Percentiles rank a stretch among this genome's conserved stretches.
Evolutionary conservation across 2,888 invertebrate genomes (phyloP).

Genomic region (Sphaerophoria taeniata): DNA sequence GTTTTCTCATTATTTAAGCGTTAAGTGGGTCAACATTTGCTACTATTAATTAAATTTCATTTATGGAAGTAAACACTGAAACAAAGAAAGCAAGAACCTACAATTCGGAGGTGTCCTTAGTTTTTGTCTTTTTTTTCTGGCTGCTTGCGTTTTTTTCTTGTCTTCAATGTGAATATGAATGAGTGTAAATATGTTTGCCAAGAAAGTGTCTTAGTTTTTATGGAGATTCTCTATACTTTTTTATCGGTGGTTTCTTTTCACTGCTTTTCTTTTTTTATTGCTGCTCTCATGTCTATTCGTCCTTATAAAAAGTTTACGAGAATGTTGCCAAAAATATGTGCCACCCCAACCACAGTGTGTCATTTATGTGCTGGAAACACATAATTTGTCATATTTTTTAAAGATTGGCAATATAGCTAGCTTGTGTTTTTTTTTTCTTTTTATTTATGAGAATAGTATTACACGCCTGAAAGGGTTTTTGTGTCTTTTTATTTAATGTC

Average conservation of each 20-base stretch:
- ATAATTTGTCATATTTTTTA: neutral
- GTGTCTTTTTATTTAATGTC: neutral
- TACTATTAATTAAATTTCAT: neutral
- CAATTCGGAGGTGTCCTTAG: too few relatives aligned
- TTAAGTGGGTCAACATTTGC: neutral
- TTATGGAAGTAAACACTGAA: neutral
- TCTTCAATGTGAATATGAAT: neutral
- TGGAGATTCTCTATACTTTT: neutral
- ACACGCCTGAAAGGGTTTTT: neutral
- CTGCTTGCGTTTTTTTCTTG: neutral
- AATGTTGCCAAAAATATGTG: slow-evolving; percentile 7
- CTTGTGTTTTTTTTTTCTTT: neutral
- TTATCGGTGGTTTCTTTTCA: neutral
- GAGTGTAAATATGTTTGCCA: neutral
- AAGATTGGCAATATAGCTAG: neutral
- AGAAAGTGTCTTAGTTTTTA: neutral
- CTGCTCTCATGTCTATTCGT: neutral
- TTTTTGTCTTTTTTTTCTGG: neutral
- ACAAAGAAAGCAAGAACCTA: neutral
- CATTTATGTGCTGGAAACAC: slow-evolving; percentile 14
- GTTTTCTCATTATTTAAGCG: slow-evolving; percentile 3
- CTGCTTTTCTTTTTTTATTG: neutral
- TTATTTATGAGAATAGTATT: neutral
- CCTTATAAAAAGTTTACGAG: neutral
- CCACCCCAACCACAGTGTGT: neutral